phyloP scores from a whole-genome alignment of 2,113 vertebrate genomes.

The Callocephalon fimbriatum region DNA sequence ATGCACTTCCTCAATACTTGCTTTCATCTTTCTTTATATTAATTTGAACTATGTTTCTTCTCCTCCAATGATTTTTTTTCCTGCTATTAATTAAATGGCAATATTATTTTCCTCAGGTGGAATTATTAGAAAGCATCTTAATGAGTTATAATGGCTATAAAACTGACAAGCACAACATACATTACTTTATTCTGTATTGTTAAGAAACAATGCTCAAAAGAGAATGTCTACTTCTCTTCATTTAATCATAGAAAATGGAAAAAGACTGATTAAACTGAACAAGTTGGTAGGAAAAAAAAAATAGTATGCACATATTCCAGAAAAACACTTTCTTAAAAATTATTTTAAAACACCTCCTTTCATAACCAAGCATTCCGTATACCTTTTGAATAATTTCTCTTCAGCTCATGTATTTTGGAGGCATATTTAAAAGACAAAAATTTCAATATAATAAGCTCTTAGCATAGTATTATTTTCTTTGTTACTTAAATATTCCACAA shows the following conservation, averaged over 20 bases:
- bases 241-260: background rate
- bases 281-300: background rate
- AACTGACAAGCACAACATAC: background rate
- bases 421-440: background rate
- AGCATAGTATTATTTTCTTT: background rate
- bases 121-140: background rate
- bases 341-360: background rate
- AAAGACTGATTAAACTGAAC: background rate
- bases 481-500: background rate
- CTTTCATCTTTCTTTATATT: background rate
- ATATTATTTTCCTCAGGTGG: background rate
- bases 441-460: background rate
- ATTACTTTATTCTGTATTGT: background rate
- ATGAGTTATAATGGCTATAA: background rate
- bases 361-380: background rate
- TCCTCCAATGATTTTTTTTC: background rate
- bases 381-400: background rate
- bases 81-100: background rate
- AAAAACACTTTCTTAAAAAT: background rate
- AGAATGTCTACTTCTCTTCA: background rate
- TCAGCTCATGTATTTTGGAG: background rate
- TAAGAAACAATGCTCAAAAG: background rate
- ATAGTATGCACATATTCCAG: background rate
- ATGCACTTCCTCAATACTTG: background rate
- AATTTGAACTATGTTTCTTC: background rate